Percentiles rank a stretch among this genome's conserved stretches.
Evolutionary conservation across 2,888 invertebrate species (phyloP).

Genomic region (Ectemnius lituratus): DNA sequence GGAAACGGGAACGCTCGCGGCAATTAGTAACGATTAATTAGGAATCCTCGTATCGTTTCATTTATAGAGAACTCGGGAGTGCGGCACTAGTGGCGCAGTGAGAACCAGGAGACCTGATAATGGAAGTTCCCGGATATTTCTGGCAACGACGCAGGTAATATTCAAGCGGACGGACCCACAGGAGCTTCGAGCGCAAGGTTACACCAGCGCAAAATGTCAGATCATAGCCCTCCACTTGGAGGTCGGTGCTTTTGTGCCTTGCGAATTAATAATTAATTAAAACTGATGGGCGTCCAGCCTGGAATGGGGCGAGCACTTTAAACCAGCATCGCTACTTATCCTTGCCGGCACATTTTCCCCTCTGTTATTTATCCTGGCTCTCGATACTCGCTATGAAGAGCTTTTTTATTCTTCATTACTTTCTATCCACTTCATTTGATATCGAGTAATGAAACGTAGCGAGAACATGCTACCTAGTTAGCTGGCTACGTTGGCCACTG

Average conservation of each 20-base stretch:
- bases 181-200: neutral
- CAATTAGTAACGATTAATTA: constrained; percentile 33
- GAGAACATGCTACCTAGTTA: no score
- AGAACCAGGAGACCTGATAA: neutral
- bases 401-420: neutral
- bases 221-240: no score
- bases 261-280: constrained; percentile 70
- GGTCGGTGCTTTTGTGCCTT: constrained; percentile 53
- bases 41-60: constrained; percentile 17
- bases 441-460: no score
- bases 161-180: neutral
- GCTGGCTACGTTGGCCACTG: no score
- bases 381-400: neutral
- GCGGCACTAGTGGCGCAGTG: neutral
- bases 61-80: neutral
- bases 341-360: no score
- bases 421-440: no score
- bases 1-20: constrained; percentile 2
- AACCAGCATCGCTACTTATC: neutral
- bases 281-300: constrained; percentile 61
- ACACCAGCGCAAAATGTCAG: neutral
- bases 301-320: neutral
- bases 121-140: constrained; percentile 1
- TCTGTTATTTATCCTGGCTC: neutral
- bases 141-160: constrained; percentile 3